A percentile compares a stretch with the other conserved stretches of the same genome.
Conservation (phyloP, 2,888 invertebrate genomes). For the Parnassius orleans region DNA sequence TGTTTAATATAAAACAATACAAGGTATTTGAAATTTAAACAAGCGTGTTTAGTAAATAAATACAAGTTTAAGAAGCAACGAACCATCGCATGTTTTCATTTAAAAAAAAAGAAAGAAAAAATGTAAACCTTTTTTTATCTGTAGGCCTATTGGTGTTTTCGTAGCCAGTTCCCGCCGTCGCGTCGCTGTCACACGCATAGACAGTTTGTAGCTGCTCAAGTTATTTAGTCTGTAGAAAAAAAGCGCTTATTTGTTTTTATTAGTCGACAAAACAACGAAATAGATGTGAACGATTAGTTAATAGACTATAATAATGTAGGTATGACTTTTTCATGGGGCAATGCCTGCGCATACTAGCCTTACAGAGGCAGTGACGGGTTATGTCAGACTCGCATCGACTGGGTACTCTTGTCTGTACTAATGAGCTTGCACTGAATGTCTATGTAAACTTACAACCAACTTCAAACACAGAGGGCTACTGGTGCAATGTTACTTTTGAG, state of each 20-base stretch:
- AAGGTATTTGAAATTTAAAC: too few relatives aligned
- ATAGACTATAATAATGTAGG: too few relatives aligned
- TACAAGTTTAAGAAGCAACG: not conserved
- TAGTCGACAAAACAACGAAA: not conserved
- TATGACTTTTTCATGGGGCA: too few relatives aligned
- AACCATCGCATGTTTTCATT: not conserved
- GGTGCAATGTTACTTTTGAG: too few relatives aligned
- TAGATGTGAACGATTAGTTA: not conserved
- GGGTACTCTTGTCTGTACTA: too few relatives aligned
- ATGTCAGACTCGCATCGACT: too few relatives aligned
- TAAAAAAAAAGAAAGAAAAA: conserved; percentile 26
- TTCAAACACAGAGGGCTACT: too few relatives aligned
- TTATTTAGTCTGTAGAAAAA: conserved; percentile 36
- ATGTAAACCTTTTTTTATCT: conserved; percentile 45
- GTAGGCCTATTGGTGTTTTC: conserved; percentile 62
- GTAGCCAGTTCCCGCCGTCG: conserved; percentile 63
- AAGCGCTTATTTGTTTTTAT: conserved; percentile 8
- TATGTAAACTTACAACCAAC: too few relatives aligned
- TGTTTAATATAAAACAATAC: too few relatives aligned
- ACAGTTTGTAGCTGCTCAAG: conserved; percentile 59
- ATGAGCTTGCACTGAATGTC: too few relatives aligned
- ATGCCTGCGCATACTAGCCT: too few relatives aligned
- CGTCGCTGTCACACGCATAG: conserved; percentile 57
- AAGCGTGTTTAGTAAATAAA: not conserved
- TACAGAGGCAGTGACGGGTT: too few relatives aligned